Evolutionary conservation across 1,140 invertebrate genomes (phyloP).

Genomic region (Drosophila albomicans): DNA sequence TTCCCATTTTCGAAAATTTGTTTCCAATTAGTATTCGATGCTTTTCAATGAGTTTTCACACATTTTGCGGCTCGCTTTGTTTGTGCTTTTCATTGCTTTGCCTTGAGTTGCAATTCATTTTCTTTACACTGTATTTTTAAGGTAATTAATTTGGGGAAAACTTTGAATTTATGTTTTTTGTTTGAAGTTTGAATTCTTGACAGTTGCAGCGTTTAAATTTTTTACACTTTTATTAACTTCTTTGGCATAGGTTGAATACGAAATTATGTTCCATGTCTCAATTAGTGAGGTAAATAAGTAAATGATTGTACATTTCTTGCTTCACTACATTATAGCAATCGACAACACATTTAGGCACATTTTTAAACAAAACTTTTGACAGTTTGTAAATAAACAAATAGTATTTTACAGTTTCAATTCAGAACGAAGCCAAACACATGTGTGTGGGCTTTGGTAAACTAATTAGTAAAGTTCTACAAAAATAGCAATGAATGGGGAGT

Average conservation of each 20-base stretch:
- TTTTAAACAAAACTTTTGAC: conserved; percentile 56
- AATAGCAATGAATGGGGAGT: neutral
- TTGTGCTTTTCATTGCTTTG: conserved; percentile 29
- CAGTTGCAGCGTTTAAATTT: conserved; percentile 36
- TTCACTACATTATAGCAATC: conserved; percentile 33
- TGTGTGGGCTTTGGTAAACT: conserved; percentile 50
- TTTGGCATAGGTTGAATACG: neutral
- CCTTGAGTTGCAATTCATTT: conserved; percentile 20
- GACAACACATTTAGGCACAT: conserved; percentile 33
- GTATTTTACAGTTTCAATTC: conserved; percentile 56
- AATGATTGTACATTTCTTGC: conserved; percentile 5
- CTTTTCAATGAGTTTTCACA: conserved; percentile 53
- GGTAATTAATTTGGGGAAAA: neutral
- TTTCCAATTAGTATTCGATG: conserved; percentile 55
- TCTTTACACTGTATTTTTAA: conserved; percentile 14
- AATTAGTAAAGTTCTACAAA: conserved; percentile 69
- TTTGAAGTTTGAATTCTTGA: conserved; percentile 9
- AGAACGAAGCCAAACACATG: conserved; percentile 26
- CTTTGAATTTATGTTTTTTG: neutral
- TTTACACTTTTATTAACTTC: neutral
- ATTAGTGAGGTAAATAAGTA: conserved; percentile 19
- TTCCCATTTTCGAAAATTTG: conserved; percentile 41
- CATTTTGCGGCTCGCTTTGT: conserved; percentile 40
- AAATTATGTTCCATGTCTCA: neutral
- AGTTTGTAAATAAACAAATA: conserved; percentile 74